phyloP scores from a whole-genome alignment of 2,113 vertebrate species.

The Trichechus manatus region DNA sequence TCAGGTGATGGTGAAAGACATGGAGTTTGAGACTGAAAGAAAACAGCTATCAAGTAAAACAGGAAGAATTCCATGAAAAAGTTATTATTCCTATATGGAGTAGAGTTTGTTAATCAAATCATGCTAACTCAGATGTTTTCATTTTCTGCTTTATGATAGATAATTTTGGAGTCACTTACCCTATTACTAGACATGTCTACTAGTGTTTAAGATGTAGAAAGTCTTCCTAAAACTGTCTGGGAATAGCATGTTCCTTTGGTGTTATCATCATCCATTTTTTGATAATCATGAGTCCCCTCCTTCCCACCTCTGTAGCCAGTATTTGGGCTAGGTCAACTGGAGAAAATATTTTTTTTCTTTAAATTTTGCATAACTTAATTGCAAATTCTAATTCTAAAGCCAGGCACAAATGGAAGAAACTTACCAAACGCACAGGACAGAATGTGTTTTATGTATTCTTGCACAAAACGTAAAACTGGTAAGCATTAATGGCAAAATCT shows the following conservation, averaged over 20 bases:
- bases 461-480: background rate
- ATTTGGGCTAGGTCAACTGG: background rate
- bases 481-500: background rate
- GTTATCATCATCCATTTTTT: background rate
- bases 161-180: constrained; percentile 15
- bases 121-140: background rate
- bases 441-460: constrained; percentile 4
- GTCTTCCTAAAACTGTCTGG: background rate
- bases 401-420: background rate
- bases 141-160: constrained; percentile 35
- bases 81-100: background rate
- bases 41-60: constrained; percentile 15
- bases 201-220: constrained; percentile 26
- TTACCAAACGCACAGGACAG: background rate
- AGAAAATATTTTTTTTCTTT: background rate
- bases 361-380: background rate
- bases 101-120: constrained; percentile 33
- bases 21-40: background rate
- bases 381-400: constrained; percentile 50
- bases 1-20: background rate
- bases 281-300: background rate
- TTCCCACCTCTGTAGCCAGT: background rate
- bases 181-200: background rate
- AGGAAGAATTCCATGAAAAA: background rate
- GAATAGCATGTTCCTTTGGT: background rate